Evolutionary conservation across 2,888 invertebrate genomes (phyloP).

Genomic region (Pocota personata): DNA sequence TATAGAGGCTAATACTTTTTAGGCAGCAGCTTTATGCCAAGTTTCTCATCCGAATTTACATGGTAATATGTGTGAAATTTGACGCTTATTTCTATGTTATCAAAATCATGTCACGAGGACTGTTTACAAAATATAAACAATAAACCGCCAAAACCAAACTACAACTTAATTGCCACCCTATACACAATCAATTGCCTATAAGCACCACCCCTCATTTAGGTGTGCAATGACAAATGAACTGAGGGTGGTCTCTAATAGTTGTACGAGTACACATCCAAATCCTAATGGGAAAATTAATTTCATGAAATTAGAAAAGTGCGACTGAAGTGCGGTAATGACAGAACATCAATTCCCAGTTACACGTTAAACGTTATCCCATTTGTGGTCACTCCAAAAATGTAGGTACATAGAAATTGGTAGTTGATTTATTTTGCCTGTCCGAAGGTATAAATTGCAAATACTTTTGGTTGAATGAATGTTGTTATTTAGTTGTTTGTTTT

Average conservation of each 20-base stretch:
- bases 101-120: neutral
- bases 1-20: too few species aligned
- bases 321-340: slow-evolving; percentile 24
- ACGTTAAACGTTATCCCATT: slow-evolving; percentile 15
- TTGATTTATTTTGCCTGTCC: slow-evolving; percentile 16
- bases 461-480: slow-evolving; percentile 1
- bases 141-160: neutral
- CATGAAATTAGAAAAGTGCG: slow-evolving; percentile 17
- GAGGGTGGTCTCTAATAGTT: neutral
- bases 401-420: neutral
- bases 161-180: neutral
- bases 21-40: too few species aligned
- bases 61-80: too few species aligned
- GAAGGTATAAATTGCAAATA: neutral
- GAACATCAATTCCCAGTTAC: slow-evolving; percentile 33
- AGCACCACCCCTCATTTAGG: neutral
- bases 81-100: too few species aligned
- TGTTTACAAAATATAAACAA: neutral
- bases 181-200: neutral
- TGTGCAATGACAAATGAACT: neutral
- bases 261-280: slow-evolving; percentile 13
- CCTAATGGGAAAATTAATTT: slow-evolving; percentile 16
- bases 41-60: too few species aligned
- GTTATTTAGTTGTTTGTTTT: neutral
- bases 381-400: neutral